Base-by-base conservation (phyloP, 1,140 invertebrate species). In the Drosophila subpulchrella region DNA sequence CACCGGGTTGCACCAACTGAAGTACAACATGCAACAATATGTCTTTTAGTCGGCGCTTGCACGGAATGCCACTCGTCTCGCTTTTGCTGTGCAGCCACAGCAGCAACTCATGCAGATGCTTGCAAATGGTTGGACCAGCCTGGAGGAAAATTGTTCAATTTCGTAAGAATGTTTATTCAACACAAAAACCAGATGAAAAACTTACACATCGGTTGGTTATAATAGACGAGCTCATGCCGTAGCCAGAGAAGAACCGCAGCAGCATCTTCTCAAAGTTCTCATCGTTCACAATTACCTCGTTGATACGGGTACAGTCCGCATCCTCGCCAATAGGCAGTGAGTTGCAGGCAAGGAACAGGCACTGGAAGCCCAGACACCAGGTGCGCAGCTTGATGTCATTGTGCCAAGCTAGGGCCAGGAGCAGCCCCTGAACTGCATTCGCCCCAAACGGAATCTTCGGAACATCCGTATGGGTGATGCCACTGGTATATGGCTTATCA, bases 81-180 rank as follows among this genome's bases (percentile, higher is more conserved):
- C 95, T 95, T 62, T 95, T 94, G 84, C 96, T 95, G 78, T 95
- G 94, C 20, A 97, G 86, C 79, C 96, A 93, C 11, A 95, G 92
- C 11, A 97, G 89, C 66, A 97, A 94, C 75, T 96, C 95, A 84
- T 96, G 94, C 53, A 97, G 93, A 42, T 95, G 94, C 84, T 95
- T 94, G 57, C 95, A 96, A 20, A 97, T 94, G 41, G 95, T 95
- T 34, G 96, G 96, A n/a, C 96, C 96, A 84, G 95, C 96, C 96
- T 96, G 10, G 5, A 10, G 2, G 13, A 17, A 34, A 11, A 34
- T 11, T 11, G 15, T 15, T 50, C 11, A 6, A 2, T 11, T 32
- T 8, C 1, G 2, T 34, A 5, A 34, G 10, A 46, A n/a, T 46
- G 7, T 17, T 4, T 13, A 3, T 3, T 32, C 0, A 11, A 3